Evolutionary conservation across 1,140 invertebrate genomes (phyloP).

Genomic region (Archegozetes longisetosus): DNA sequence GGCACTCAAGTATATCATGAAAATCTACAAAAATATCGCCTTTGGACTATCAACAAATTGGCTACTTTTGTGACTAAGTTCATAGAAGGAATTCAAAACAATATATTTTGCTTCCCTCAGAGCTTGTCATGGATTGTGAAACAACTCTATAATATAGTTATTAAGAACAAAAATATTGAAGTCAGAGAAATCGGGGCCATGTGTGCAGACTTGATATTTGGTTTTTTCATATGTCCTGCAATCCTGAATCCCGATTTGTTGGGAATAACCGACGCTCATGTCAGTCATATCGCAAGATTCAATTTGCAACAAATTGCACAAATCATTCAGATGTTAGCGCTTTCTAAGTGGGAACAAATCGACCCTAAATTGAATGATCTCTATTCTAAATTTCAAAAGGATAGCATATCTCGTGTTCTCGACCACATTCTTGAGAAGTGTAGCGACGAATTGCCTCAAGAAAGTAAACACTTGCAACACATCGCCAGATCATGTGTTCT

Average conservation of each 20-base stretch:
- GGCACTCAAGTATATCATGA: conserved; percentile 44
- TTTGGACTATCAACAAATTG: conserved; percentile 60
- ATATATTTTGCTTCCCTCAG: conserved; percentile 79
- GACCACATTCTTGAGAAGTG: conserved; percentile 47
- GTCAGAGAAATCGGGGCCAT: conserved; percentile 46
- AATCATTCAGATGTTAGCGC: conserved; percentile 74
- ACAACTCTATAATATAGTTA: conserved; percentile 37
- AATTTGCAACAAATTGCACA: conserved; percentile 73
- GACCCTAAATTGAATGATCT: conserved; percentile 29
- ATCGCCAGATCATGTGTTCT: conserved; percentile 38
- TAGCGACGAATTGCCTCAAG: conserved; percentile 38
- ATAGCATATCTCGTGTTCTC: conserved; percentile 52
- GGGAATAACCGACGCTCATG: conserved; percentile 73
- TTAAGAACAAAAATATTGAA: conserved; percentile 29
- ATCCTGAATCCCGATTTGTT: conserved; percentile 90
- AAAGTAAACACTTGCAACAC: conserved; percentile 34
- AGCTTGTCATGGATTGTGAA: conserved; percentile 41
- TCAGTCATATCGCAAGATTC: conserved; percentile 71
- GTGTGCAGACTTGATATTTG: conserved; percentile 82
- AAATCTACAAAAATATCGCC: conserved; percentile 55
- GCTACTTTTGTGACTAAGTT: conserved; percentile 62
- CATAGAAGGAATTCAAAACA: conserved; percentile 62
- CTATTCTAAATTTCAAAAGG: conserved; percentile 26
- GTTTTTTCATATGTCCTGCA: conserved; percentile 85
- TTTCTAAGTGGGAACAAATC: conserved; percentile 62